A percentile compares a stretch with the other conserved stretches of the same genome.
These are phyloP conservation scores for Chironomus tentans DNA, from an alignment of 2,888 invertebrate genomes.

Conservation along the genomic window DNA sequence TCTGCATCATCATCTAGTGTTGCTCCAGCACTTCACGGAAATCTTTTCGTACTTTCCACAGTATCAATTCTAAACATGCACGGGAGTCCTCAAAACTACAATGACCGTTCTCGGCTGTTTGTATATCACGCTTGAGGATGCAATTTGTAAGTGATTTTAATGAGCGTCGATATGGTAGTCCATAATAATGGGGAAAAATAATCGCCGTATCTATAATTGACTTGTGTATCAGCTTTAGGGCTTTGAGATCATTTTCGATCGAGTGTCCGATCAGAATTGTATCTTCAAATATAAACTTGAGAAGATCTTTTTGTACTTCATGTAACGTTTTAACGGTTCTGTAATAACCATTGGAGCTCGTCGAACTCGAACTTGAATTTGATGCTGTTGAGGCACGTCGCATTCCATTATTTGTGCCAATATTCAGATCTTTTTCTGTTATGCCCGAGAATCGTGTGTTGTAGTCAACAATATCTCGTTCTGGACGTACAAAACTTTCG, in stretches of 20 bases:
- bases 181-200: conserved; percentile 75
- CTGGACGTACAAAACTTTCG: conserved; percentile 76
- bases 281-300: conserved; percentile 66
- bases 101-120: conserved; percentile 66
- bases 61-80: conserved; percentile 80
- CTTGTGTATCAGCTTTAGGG: conserved; percentile 72
- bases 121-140: conserved; percentile 71
- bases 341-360: conserved; percentile 37
- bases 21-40: conserved; percentile 27
- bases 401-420: conserved; percentile 30
- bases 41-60: conserved; percentile 61
- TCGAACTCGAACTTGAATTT: conserved; percentile 41
- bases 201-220: conserved; percentile 85
- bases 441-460: conserved; percentile 96
- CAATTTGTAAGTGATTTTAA: conserved; percentile 67
- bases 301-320: conserved; percentile 78
- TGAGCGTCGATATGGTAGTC: conserved; percentile 74
- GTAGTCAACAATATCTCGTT: conserved; percentile 75
- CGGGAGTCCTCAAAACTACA: conserved; percentile 89
- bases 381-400: conserved; percentile 1
- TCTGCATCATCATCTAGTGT: conserved; percentile 7
- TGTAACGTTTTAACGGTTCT: conserved; percentile 57
- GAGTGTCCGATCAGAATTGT: conserved; percentile 93
- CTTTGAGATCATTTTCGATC: conserved; percentile 86
- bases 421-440: conserved; percentile 51